phyloP scores from a whole-genome alignment of 2,888 invertebrate species.

The Eristalis tenax region DNA sequence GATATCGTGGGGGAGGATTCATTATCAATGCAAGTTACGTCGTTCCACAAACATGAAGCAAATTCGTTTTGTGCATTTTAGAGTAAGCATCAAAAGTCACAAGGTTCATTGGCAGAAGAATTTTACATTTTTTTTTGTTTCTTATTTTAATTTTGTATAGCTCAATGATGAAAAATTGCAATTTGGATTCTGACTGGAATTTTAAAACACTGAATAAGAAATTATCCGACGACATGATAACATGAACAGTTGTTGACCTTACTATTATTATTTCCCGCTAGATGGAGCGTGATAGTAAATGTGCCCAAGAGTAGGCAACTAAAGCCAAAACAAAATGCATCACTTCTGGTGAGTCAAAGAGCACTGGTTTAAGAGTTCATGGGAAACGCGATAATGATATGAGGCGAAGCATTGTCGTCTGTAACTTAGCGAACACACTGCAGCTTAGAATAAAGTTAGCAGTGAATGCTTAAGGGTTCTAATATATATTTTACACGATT shows the following conservation, averaged over 20 bases:
- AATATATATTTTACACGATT: no score
- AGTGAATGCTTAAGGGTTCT: no score
- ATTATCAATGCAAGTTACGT: constrained; percentile 1
- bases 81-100: background rate
- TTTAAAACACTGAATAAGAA: background rate
- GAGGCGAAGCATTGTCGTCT: no score
- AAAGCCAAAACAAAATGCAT: background rate
- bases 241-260: background rate
- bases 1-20: background rate
- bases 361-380: background rate
- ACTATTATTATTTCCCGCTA: background rate
- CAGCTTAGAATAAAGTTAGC: no score
- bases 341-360: no score
- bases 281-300: background rate
- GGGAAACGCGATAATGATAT: no score
- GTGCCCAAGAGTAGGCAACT: background rate
- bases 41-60: background rate
- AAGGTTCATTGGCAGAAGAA: background rate
- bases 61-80: background rate
- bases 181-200: background rate
- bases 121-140: no score
- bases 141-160: background rate
- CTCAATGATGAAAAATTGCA: background rate
- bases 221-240: background rate
- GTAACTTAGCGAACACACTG: no score